These are phyloP conservation scores for Ptyas mucosa DNA, from an alignment of 2,113 vertebrate genomes.

Conservation along the genomic window DNA sequence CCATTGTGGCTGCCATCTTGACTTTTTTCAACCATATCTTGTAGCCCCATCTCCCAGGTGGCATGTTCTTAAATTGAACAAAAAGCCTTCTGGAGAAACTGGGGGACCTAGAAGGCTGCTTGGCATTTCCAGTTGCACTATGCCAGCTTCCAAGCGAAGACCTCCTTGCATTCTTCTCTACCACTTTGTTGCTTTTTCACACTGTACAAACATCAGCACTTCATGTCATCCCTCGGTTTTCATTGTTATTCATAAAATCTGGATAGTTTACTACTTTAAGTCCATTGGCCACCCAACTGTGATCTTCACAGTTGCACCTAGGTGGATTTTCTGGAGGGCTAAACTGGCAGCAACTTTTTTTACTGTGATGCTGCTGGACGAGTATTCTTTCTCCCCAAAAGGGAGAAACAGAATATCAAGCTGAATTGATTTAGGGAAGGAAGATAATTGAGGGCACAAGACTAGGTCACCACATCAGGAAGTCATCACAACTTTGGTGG, in stretches of 20 bases:
- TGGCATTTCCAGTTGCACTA: neutral
- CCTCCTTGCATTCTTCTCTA: neutral
- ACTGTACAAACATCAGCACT: neutral
- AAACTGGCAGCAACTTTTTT: too few relatives aligned
- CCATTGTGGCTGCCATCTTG: neutral
- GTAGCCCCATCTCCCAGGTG: neutral
- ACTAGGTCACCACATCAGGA: too few relatives aligned
- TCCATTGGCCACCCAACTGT: too few relatives aligned
- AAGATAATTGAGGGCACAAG: too few relatives aligned
- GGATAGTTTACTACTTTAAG: neutral
- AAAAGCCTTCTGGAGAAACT: neutral
- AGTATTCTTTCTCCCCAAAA: too few relatives aligned
- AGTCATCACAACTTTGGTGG: too few relatives aligned
- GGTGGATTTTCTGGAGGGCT: too few relatives aligned
- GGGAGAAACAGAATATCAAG: too few relatives aligned
- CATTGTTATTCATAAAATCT: neutral
- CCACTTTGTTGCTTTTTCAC: neutral
- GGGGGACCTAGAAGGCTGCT: neutral
- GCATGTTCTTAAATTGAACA: neutral
- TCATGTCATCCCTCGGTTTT: neutral
- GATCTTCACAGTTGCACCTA: too few relatives aligned
- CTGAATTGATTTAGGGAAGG: too few relatives aligned
- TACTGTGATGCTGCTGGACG: too few relatives aligned
- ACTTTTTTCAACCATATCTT: neutral
- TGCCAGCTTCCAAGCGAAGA: too few relatives aligned